phyloP scores from a whole-genome alignment of 2,113 vertebrate genomes.

The Drymodes brunneopygia region DNA sequence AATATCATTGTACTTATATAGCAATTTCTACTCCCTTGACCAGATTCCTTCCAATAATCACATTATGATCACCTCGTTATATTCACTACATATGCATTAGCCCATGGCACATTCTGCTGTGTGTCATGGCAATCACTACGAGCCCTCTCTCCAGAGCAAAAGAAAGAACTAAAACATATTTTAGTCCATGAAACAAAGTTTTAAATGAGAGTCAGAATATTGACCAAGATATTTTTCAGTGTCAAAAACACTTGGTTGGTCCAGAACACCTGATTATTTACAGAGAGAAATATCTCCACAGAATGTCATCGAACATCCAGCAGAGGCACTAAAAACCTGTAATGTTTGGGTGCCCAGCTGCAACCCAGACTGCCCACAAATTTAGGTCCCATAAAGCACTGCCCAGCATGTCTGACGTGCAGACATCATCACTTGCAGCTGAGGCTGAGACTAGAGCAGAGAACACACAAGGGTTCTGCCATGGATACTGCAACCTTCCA shows the following conservation, averaged over 20 bases:
- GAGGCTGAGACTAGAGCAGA: not conserved
- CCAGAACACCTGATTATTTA: not conserved
- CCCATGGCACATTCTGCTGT: not conserved
- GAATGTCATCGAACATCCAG: not conserved
- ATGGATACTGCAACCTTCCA: not conserved
- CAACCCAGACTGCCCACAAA: not conserved
- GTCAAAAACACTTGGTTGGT: not conserved
- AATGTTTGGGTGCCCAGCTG: not conserved
- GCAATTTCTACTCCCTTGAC: not conserved
- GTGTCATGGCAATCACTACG: not conserved
- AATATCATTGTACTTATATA: fast-evolving
- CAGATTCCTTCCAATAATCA: not conserved
- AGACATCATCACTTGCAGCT: not conserved
- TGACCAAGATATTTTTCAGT: not conserved
- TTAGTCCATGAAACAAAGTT: not conserved
- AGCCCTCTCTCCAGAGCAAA: not conserved
- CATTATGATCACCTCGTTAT: not conserved
- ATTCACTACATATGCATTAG: not conserved
- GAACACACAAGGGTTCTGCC: not conserved
- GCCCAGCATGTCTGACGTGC: not conserved
- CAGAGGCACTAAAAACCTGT: not conserved
- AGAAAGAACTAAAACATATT: not conserved
- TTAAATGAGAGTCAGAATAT: not conserved
- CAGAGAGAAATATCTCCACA: not conserved
- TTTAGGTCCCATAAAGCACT: not conserved